Conservation (phyloP, 2,797 vertebrate genomes). For the Poeciliopsis gracilis region DNA sequence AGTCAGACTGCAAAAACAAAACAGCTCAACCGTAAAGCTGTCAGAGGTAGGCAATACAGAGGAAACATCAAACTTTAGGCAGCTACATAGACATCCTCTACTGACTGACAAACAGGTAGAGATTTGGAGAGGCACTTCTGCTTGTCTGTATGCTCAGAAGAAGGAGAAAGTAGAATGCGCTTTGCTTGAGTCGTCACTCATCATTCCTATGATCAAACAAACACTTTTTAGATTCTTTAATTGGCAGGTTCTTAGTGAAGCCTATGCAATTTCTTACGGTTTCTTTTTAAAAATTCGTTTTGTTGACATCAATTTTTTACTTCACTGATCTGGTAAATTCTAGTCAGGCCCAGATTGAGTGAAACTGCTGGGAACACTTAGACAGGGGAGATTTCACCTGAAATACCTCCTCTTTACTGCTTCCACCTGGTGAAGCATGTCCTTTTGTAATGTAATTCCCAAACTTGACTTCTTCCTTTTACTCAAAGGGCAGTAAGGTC, state of each 20-base stretch:
- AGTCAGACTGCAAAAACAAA: slow-evolving; percentile 10
- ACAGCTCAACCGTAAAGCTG: slow-evolving; percentile 13
- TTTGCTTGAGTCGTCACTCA: neutral
- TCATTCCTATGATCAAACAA: neutral
- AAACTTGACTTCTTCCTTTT: slow-evolving; percentile 52
- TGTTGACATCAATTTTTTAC: neutral
- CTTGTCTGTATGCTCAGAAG: neutral
- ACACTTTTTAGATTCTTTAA: neutral
- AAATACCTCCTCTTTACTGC: slow-evolving; percentile 19
- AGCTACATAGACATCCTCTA: slow-evolving; percentile 7
- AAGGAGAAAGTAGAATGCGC: neutral
- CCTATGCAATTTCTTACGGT: neutral
- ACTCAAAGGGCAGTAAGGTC: slow-evolving; percentile 49
- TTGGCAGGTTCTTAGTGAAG: neutral
- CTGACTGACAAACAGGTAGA: neutral
- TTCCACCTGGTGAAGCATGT: slow-evolving; percentile 29
- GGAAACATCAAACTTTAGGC: slow-evolving; percentile 10
- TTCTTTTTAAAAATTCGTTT: neutral
- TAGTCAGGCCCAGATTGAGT: neutral
- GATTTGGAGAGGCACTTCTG: neutral
- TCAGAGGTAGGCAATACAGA: slow-evolving; percentile 3
- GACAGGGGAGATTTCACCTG: slow-evolving; percentile 4
- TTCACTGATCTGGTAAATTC: neutral
- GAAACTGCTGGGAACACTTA: slow-evolving; percentile 1
- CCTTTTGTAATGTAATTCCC: slow-evolving; percentile 40